Evolutionary conservation across 1,140 invertebrate genomes (phyloP).

Genomic region (Drosophila sechellia): DNA sequence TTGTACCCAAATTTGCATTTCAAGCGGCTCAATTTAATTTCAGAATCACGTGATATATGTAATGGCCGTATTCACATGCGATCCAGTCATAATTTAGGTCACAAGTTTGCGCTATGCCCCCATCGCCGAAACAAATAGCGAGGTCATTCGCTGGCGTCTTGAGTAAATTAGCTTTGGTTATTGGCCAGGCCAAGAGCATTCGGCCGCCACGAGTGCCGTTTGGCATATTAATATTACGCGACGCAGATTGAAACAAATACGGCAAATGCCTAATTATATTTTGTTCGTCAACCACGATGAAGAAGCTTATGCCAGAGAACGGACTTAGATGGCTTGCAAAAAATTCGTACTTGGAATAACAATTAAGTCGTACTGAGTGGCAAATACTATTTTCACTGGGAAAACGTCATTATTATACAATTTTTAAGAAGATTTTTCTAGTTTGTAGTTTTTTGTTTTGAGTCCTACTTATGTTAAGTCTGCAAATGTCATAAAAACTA

Average conservation of each 20-base stretch:
- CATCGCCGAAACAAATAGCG: constrained; percentile 50
- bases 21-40: constrained; percentile 20
- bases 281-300: constrained; percentile 43
- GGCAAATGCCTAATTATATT: constrained; percentile 65
- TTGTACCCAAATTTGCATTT: constrained; percentile 44
- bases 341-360: constrained; percentile 25
- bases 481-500: constrained; percentile 49
- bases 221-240: constrained; percentile 48
- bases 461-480: background rate
- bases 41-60: constrained; percentile 21
- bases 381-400: too few species aligned
- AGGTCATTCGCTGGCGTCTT: constrained; percentile 63
- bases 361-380: background rate
- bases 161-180: constrained; percentile 75
- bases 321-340: background rate
- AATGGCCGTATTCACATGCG: constrained; percentile 25
- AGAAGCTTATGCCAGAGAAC: background rate
- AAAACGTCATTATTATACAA: background rate
- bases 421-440: background rate
- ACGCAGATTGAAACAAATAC: constrained; percentile 60
- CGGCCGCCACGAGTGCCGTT: constrained; percentile 3
- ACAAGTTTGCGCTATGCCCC: constrained; percentile 2
- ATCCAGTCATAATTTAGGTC: constrained; percentile 54
- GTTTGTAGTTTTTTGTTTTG: background rate
- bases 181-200: constrained; percentile 51